Base-by-base conservation (phyloP, 2,888 invertebrate genomes). In the Meta bourneti region DNA sequence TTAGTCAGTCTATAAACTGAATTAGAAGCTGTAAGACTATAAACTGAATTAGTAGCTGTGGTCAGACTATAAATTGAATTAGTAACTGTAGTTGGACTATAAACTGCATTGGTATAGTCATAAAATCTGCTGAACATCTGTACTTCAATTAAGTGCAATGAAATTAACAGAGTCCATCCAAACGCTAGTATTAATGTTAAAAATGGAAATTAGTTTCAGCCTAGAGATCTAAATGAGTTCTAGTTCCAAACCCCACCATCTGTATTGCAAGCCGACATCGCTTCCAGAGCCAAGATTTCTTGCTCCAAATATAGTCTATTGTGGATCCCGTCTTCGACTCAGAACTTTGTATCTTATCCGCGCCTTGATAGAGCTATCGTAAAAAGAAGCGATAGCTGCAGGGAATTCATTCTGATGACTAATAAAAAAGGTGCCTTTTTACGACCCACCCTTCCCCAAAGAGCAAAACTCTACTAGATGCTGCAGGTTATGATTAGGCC, bases 401-500 rank as follows among this genome's bases (percentile, higher is more conserved):
- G 71, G 86, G 78, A 78, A 79, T 51, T 79, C 78, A 78, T 84
- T 70, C 51, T 77, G 77, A 82, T 77, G 75, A 52, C 89, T 77
- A 89, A 83, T 83, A 89, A 89, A 89, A 89, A 82, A 61, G 54
- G 49, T 71, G 69, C 49, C 77, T 77, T 75, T 75, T 75, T 61
- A 61, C 61, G 61, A 61, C 61, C 61, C 34, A 34, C 34, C 34
- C 34, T 34, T 34, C 34, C n/a, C 34, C 61, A 16, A 16, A 61
- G 61, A 61, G 61, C 61, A 61, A 61, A 61, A 61, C 11, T 11
- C 20, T 72, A 78, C 48, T 79, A 54, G 48, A n/a, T 54, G 72
- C 89, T 83, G 16, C 78, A 75, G 89, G 89, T 89, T 89, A 89
- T 89, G 89, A 89, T 82, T 83, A 83, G 75, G 83, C 75, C 48